Conservation (phyloP, 2,113 vertebrate genomes). For the Gymnobelideus leadbeateri region DNA sequence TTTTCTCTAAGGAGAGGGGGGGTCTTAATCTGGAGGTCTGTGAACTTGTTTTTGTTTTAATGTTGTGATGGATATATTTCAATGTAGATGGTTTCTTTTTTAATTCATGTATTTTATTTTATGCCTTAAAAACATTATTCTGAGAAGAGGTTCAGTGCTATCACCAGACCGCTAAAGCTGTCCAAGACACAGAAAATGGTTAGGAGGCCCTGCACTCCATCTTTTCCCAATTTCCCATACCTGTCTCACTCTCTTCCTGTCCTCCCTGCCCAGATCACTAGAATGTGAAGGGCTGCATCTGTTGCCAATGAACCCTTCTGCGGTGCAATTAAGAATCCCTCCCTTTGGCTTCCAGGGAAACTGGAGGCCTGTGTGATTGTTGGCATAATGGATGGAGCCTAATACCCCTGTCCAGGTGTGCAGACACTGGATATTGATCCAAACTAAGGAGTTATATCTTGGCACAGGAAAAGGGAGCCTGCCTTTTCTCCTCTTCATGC, state of each 20-base stretch:
- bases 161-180: background rate
- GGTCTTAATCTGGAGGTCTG: background rate
- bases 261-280: conserved; percentile 58
- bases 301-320: conserved; percentile 64
- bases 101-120: background rate
- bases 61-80: background rate
- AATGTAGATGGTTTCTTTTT: background rate
- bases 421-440: conserved; percentile 12
- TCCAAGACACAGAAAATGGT: background rate
- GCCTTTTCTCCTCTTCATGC: background rate
- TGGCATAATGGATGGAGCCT: conserved; percentile 56
- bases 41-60: background rate
- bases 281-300: conserved; percentile 72
- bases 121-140: background rate
- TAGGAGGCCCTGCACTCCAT: background rate
- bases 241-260: background rate
- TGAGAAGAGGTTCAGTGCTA: background rate
- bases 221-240: background rate
- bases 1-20: too few relatives aligned
- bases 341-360: conserved; percentile 63
- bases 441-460: background rate
- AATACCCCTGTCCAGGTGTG: conserved; percentile 53
- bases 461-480: background rate
- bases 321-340: conserved; percentile 63
- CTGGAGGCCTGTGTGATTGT: conserved; percentile 51